Conservation (phyloP, 1,140 invertebrate species). For the Zaprionus vittiger region DNA sequence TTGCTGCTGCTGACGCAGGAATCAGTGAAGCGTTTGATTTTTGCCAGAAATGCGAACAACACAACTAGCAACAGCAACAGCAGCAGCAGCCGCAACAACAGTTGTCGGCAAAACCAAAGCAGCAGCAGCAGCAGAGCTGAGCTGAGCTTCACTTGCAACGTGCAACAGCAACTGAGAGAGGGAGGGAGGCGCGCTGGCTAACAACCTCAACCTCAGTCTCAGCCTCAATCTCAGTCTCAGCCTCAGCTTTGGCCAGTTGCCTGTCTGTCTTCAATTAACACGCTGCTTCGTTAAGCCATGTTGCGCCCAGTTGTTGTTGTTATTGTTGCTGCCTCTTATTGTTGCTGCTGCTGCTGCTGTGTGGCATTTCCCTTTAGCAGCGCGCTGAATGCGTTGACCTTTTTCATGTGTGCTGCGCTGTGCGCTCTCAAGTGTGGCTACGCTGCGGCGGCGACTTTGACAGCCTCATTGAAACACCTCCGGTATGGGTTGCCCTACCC, state of each 20-base stretch:
- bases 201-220: constrained; percentile 29
- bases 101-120: constrained; percentile 34
- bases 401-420: constrained; percentile 33
- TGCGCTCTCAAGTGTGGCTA: constrained; percentile 77
- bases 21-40: constrained; percentile 79
- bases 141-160: constrained; percentile 34
- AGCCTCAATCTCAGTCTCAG: constrained; percentile 8
- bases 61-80: constrained; percentile 27
- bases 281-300: constrained; percentile 67
- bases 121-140: not conserved
- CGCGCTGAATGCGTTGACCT: constrained; percentile 75
- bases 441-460: constrained; percentile 66
- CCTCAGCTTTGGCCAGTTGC: constrained; percentile 42
- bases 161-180: constrained; percentile 1
- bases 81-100: constrained; percentile 12
- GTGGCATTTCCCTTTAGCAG: constrained; percentile 77
- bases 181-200: constrained; percentile 24
- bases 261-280: constrained; percentile 80
- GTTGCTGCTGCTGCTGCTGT: constrained; percentile 58
- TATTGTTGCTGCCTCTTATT: constrained; percentile 21
- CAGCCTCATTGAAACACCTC: constrained; percentile 68
- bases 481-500: constrained; percentile 11
- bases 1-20: constrained; percentile 58
- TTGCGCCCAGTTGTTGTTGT: constrained; percentile 41
- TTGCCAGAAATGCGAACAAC: constrained; percentile 56